These are phyloP conservation scores for Sphaeridia pumilis DNA, from an alignment of 2,888 invertebrate species.

Conservation along the genomic window DNA sequence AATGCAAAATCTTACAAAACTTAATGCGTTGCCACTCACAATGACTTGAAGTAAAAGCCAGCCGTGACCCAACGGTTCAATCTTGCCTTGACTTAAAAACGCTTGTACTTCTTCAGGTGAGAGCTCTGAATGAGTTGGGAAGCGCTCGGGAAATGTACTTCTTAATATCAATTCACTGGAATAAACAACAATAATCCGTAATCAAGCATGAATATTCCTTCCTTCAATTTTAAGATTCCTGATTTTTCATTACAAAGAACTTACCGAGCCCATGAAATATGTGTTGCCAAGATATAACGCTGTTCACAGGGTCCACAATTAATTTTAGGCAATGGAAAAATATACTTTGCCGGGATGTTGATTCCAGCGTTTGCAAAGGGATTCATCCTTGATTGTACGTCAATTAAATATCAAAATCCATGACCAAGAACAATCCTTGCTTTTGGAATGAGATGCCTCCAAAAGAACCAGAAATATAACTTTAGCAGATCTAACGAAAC, in stretches of 20 bases:
- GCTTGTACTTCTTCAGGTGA: constrained; percentile 45
- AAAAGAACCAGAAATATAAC: too few species aligned
- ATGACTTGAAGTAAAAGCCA: constrained; percentile 43
- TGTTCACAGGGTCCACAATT: constrained; percentile 7
- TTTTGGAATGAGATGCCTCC: too few species aligned
- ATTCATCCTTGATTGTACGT: constrained; percentile 10
- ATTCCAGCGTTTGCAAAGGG: constrained; percentile 8
- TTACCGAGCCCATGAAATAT: constrained; percentile 32
- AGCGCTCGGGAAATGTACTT: constrained; percentile 26
- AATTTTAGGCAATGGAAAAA: constrained; percentile 4
- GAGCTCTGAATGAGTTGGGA: constrained; percentile 40
- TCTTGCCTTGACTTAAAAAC: constrained; percentile 42
- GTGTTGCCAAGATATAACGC: constrained; percentile 27
- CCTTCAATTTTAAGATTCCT: neutral
- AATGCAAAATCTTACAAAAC: neutral
- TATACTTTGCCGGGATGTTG: constrained; percentile 7
- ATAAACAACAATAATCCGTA: too few species aligned
- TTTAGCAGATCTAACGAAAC: too few species aligned
- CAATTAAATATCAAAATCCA: too few species aligned
- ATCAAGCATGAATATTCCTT: neutral
- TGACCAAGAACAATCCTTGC: too few species aligned
- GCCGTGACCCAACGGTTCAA: constrained; percentile 41
- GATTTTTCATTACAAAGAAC: neutral
- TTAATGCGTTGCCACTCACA: constrained; percentile 36
- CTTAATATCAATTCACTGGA: constrained; percentile 29